Evolutionary conservation across 2,113 vertebrate genomes (phyloP).

Genomic region (Cercocebus atys): DNA sequence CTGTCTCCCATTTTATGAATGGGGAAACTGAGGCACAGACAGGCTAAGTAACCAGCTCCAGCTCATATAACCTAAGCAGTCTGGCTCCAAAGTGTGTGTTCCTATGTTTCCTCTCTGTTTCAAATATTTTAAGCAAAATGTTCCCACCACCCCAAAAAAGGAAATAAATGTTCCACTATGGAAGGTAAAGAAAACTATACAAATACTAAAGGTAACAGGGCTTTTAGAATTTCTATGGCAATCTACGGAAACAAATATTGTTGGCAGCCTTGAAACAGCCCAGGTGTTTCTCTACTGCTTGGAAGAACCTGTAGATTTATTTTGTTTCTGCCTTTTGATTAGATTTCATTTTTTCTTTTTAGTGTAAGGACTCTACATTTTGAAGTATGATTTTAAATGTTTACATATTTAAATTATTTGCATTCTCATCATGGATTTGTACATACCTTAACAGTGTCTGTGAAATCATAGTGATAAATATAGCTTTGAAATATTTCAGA

Average conservation of each 20-base stretch:
- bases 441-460: not conserved
- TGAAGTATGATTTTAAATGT: slow-evolving; percentile 9
- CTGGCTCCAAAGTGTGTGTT: not conserved
- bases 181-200: not conserved
- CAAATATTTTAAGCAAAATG: not conserved
- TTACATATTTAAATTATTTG: slow-evolving; percentile 27
- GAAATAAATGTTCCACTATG: not conserved
- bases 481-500: slow-evolving; percentile 21
- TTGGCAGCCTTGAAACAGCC: not conserved
- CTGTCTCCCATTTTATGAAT: not conserved
- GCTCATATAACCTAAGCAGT: not conserved
- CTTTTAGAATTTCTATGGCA: not conserved
- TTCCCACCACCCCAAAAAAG: not conserved
- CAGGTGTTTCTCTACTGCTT: not conserved
- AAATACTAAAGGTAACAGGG: not conserved
- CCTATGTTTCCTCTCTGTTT: not conserved
- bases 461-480: not conserved
- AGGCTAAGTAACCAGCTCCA: not conserved
- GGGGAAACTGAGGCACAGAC: not conserved
- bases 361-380: slow-evolving; percentile 2
- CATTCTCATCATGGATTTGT: not conserved
- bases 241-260: not conserved
- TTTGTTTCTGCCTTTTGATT: not conserved
- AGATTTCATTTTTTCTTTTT: slow-evolving; percentile 26
- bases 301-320: not conserved